Evolutionary conservation across 2,888 invertebrate genomes (phyloP).

Genomic region (Yponomeuta cagnagella): DNA sequence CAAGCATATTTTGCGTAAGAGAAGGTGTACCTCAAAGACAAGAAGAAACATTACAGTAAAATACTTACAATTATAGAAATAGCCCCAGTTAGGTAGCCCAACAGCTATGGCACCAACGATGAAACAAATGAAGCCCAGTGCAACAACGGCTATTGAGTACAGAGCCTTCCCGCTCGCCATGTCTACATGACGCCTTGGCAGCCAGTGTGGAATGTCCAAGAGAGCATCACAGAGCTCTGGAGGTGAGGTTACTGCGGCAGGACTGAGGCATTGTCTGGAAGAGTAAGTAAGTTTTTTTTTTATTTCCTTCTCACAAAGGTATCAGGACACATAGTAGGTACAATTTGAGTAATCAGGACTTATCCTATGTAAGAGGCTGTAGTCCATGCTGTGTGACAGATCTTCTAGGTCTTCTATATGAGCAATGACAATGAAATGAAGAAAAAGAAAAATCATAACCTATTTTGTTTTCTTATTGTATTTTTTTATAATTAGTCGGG

Average conservation of each 20-base stretch:
- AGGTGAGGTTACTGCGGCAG: not conserved
- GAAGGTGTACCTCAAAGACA: no score
- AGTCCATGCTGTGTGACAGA: no score
- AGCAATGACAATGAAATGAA: no score
- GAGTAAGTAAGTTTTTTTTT: not conserved
- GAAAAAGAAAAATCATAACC: no score
- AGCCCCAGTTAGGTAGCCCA: slow-evolving; percentile 91
- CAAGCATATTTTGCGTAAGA: no score
- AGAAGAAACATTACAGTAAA: not conserved
- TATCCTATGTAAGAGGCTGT: not conserved
- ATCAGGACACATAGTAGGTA: no score
- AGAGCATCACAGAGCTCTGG: slow-evolving; percentile 10
- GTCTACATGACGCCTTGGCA: slow-evolving; percentile 66
- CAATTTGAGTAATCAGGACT: no score
- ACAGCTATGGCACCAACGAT: slow-evolving; percentile 88
- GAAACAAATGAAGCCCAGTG: slow-evolving; percentile 85
- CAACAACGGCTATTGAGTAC: slow-evolving; percentile 81
- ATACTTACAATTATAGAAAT: slow-evolving; percentile 83
- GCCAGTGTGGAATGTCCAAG: slow-evolving; percentile 19
- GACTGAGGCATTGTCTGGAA: not conserved
- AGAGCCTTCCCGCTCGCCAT: slow-evolving; percentile 80
- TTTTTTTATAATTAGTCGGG: no score
- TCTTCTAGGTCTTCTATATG: no score
- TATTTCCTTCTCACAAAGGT: no score
- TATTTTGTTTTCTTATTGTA: no score